A percentile compares a stretch with the other conserved stretches of the same genome.
phyloP scores from a whole-genome alignment of 2,113 vertebrate species.

The Zeus faber region DNA sequence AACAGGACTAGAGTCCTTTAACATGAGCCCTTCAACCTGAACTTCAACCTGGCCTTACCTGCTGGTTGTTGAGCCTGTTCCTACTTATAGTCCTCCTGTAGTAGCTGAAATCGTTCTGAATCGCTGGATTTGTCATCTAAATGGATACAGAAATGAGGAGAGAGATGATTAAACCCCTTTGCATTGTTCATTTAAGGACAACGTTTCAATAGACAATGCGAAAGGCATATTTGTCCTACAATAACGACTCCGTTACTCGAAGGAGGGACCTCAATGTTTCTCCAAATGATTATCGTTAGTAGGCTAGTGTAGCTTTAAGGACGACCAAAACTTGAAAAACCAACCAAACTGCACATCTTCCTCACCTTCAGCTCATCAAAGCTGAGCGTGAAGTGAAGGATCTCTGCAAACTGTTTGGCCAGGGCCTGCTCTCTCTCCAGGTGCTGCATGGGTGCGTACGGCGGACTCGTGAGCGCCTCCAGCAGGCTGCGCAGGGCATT shows the following conservation, averaged over 20 bases:
- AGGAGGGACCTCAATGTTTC: too few relatives aligned
- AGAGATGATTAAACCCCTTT: too few relatives aligned
- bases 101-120: slow-evolving; percentile 93
- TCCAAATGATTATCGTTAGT: too few relatives aligned
- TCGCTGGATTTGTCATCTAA: slow-evolving; percentile 91
- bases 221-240: too few relatives aligned
- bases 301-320: too few relatives aligned
- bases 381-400: slow-evolving; percentile 91
- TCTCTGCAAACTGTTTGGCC: slow-evolving; percentile 91
- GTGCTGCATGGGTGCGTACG: slow-evolving; percentile 88
- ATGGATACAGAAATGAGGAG: too few relatives aligned
- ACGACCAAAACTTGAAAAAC: background rate
- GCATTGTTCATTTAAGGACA: too few relatives aligned
- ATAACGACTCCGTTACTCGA: too few relatives aligned
- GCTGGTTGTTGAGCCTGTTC: slow-evolving; percentile 87
- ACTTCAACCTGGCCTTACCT: slow-evolving; percentile 78
- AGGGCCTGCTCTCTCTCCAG: slow-evolving; percentile 87
- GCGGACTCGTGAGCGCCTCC: slow-evolving; percentile 88
- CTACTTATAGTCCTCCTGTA: slow-evolving; percentile 90
- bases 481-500: slow-evolving; percentile 87
- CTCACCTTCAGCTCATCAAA: slow-evolving; percentile 89
- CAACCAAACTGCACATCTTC: background rate
- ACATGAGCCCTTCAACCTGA: too few relatives aligned
- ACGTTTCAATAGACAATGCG: too few relatives aligned
- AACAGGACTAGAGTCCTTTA: too few relatives aligned